A percentile compares a stretch with the other conserved stretches of the same genome.
phyloP scores from a whole-genome alignment of 2,113 vertebrate species.

The Megaceryle torquata region DNA sequence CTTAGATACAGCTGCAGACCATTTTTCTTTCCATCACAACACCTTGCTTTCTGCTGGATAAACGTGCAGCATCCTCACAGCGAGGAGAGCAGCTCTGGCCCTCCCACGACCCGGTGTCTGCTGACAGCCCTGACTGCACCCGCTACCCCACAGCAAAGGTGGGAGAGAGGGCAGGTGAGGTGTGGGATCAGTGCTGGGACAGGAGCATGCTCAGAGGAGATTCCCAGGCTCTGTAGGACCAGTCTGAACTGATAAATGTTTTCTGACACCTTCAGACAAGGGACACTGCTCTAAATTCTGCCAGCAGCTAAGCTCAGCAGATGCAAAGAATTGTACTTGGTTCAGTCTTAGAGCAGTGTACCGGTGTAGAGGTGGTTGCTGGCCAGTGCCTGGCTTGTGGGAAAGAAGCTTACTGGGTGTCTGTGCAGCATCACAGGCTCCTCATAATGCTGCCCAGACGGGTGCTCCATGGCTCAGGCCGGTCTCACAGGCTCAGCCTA shows the following conservation, averaged over 20 bases:
- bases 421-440: neutral
- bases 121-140: neutral
- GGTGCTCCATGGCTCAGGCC: neutral
- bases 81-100: neutral
- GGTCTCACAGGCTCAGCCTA: neutral
- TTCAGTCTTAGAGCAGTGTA: neutral
- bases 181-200: neutral
- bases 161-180: neutral
- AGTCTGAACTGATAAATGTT: neutral
- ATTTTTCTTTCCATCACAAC: neutral
- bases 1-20: neutral
- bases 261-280: neutral
- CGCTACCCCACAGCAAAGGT: neutral
- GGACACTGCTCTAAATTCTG: neutral
- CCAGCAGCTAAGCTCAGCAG: neutral
- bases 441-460: fast-evolving
- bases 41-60: neutral
- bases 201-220: neutral
- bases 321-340: neutral
- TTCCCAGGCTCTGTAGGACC: neutral
- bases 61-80: neutral
- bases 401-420: neutral
- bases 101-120: fast-evolving
- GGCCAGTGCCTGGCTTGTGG: neutral
- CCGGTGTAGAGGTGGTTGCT: neutral